phyloP scores from a whole-genome alignment of 1,140 invertebrate genomes.

The Drosophila parabipectinata region DNA sequence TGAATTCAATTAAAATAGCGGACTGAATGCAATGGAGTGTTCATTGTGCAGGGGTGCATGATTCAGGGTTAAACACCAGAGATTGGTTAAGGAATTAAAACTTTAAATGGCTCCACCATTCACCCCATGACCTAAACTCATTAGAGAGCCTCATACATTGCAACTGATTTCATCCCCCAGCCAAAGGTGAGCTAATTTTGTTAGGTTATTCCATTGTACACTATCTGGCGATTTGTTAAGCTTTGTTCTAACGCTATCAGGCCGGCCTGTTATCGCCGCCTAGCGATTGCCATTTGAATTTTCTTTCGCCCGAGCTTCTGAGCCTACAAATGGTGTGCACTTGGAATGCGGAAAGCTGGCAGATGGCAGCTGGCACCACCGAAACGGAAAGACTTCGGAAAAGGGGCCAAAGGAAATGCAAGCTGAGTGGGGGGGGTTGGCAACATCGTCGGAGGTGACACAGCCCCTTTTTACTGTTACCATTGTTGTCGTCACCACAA shows the following conservation, averaged over 20 bases:
- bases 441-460: constrained; percentile 26
- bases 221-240: constrained; percentile 11
- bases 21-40: constrained; percentile 7
- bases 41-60: constrained; percentile 1
- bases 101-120: background rate
- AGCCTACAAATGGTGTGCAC: constrained; percentile 29
- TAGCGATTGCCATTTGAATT: constrained; percentile 33
- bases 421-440: constrained; percentile 13
- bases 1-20: constrained; percentile 37
- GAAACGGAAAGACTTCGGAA: background rate
- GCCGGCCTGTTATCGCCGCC: constrained; percentile 19
- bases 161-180: background rate
- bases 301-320: constrained; percentile 22
- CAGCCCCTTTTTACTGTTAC: constrained; percentile 16
- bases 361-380: constrained; percentile 29
- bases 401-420: constrained; percentile 13
- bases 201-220: background rate
- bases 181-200: background rate
- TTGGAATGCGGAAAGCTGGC: constrained; percentile 17
- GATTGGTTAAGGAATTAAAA: too few species aligned
- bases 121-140: too few species aligned
- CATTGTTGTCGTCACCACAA: constrained; percentile 50
- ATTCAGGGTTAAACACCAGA: background rate
- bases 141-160: too few species aligned
- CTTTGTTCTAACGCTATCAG: constrained; percentile 23